Base-by-base conservation (phyloP, 2,888 invertebrate genomes). In the Itoplectis maculator region DNA sequence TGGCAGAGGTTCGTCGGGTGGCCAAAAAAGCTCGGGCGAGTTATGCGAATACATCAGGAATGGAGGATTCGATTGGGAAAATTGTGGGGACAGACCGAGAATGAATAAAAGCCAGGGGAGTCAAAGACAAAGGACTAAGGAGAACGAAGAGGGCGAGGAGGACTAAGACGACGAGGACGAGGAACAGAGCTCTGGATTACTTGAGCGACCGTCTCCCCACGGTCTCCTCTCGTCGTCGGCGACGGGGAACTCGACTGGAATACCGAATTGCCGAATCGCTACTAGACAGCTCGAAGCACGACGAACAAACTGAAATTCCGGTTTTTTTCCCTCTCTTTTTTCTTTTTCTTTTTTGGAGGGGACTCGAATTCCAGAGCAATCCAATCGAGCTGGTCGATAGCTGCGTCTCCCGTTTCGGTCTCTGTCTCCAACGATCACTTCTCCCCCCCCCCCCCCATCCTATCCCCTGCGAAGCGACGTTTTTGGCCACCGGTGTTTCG, bases 401-500 rank as follows among this genome's bases (percentile, higher is more conserved):
- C 49, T 11, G 20, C n/a, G 11, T 18, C 23, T 20, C 54, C 23
- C 23, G 37, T 11, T 61, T 29, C 35, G n/a, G n/a, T 2, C 35
- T 40, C 35, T 11, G 51, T 51, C 37, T 35, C n/a, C 35, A 59
- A 6, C 40, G 8, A 23, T 70, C 54, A 20, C n/a, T 70, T 56
- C 42, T 70, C 42, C 23, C 9, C 11, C n/a, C n/a, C n/a, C n/a
- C n/a, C n/a, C n/a, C n/a, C n/a, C n/a, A n/a, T n/a, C n/a, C n/a
- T n/a, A n/a, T n/a, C n/a, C n/a, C n/a, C n/a, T n/a, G n/a, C n/a
- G n/a, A 7, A 23, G 20, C 23, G 18, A 40, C 56, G 9, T 70
- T 70, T 42, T 54, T 42, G 72, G 45, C 23, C 29, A 29, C 72
- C 59, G 72, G 45, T 72, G 72, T 29, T 45, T 59, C 68, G 47